Base-by-base conservation (phyloP, 2,888 invertebrate species). In the Invenusta paracnida region DNA sequence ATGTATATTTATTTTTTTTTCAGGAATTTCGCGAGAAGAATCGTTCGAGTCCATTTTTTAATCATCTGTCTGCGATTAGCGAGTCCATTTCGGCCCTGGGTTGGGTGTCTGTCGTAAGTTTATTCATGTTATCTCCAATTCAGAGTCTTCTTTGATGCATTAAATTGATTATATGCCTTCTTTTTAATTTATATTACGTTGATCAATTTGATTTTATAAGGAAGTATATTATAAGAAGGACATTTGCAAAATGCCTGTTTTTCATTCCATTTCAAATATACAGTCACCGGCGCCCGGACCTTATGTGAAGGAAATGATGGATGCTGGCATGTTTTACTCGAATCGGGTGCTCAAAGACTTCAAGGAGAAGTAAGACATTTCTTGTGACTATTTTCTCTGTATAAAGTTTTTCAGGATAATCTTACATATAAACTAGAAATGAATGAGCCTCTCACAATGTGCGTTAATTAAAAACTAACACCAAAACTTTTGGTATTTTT, bases 261-360 rank as follows among this genome's bases (percentile, higher is more conserved):
- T n/a, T n/a, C n/a, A n/a, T n/a, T n/a, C n/a, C n/a, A n/a, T n/a
- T n/a, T n/a, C n/a, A n/a, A n/a, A n/a, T n/a, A n/a, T n/a, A n/a
- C n/a, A n/a, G 93, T 92, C 94, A 28, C 96, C 97, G 0, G 95
- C 97, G 0, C 99, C 99, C 0, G 95, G 95, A 0, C 98, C 98
- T 0, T 96, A 95, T 91, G 95, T 99, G 25, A 98, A 98, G 92
- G 99, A 99, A 92, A 97, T 98, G 96, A 95, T 95, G 89, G 98
- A 99, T 91, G 96, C 98, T 11, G 96, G 97, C 0, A 96, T 96
- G 92, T 99, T 98, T 92, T 99, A 97, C 92, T 95, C 96, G 86
- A 99, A 99, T 93, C 94, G 98, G 88, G 98, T 99, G 67, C 93
- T 99, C 87, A 98, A 97, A 92, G 98, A 98, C 88, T 97, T 95